Percentiles rank a stretch among this genome's conserved stretches.
Evolutionary conservation across 2,113 vertebrate genomes (phyloP).

Genomic region (Dromiciops gliroides): DNA sequence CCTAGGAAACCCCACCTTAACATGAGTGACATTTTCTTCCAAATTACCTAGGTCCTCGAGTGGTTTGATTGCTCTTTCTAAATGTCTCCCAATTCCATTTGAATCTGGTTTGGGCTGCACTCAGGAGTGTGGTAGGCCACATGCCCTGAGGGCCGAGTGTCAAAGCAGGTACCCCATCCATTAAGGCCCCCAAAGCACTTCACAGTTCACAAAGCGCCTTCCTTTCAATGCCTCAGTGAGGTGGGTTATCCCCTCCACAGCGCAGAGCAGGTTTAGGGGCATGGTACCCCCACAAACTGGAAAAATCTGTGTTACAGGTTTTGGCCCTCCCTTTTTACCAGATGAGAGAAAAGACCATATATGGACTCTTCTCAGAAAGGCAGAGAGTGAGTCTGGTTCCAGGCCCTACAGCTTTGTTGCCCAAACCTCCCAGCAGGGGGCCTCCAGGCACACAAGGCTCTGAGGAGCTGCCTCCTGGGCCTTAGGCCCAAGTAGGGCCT

Average conservation of each 20-base stretch:
- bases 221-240: background rate
- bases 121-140: rapidly evolving
- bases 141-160: background rate
- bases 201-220: background rate
- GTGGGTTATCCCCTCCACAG: background rate
- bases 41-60: background rate
- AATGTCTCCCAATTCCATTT: background rate
- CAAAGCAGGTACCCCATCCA: background rate
- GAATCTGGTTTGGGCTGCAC: background rate
- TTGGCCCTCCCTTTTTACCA: background rate
- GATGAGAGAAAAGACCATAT: too few species aligned
- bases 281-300: background rate
- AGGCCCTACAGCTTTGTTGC: too few species aligned
- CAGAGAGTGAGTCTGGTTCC: too few species aligned
- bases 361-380: too few species aligned
- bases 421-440: too few species aligned
- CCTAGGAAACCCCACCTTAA: background rate
- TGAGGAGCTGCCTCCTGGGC: too few species aligned
- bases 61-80: too few species aligned
- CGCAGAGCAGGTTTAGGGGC: too few species aligned
- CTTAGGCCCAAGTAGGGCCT: too few species aligned
- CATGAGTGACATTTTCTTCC: background rate
- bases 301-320: background rate
- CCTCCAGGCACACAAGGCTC: too few species aligned
- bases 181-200: background rate